Percentiles rank a stretch among this genome's conserved stretches.
These are phyloP conservation scores for Lagocephalus sceleratus DNA, from an alignment of 2,797 vertebrate species.

Conservation along the genomic window DNA sequence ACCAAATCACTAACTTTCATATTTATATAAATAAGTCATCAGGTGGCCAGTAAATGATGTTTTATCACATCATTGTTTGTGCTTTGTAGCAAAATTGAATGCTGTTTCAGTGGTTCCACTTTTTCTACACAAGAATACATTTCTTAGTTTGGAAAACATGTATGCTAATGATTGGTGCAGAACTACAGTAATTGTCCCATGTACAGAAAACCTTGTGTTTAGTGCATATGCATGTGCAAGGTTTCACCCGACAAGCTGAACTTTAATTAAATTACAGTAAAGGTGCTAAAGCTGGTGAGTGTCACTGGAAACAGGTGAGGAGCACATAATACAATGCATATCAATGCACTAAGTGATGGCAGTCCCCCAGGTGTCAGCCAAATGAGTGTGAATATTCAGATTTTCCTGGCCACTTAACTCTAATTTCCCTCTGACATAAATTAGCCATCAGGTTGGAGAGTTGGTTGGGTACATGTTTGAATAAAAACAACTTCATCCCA, in stretches of 20 bases:
- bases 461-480: constrained; percentile 48
- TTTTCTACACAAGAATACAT: constrained; percentile 11
- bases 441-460: constrained; percentile 64
- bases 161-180: constrained; percentile 66
- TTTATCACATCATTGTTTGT: too few species aligned
- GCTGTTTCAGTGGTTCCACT: constrained; percentile 1
- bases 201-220: constrained; percentile 60
- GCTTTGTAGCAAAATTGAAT: too few species aligned
- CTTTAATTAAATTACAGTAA: constrained; percentile 84
- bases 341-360: constrained; percentile 77
- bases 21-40: too few species aligned
- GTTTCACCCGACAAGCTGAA: constrained; percentile 75
- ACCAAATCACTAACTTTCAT: too few species aligned
- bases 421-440: constrained; percentile 78
- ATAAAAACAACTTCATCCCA: constrained; percentile 37
- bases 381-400: constrained; percentile 82
- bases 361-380: constrained; percentile 77
- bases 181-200: constrained; percentile 62
- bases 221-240: constrained; percentile 64
- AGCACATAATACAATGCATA: constrained; percentile 76
- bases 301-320: constrained; percentile 60
- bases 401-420: constrained; percentile 79
- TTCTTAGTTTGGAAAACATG: constrained; percentile 34
- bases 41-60: too few species aligned
- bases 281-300: constrained; percentile 79